A percentile compares a stretch with the other conserved stretches of the same genome.
These are phyloP conservation scores for Helogale parvula DNA, from an alignment of 2,113 vertebrate species.

Conservation along the genomic window DNA sequence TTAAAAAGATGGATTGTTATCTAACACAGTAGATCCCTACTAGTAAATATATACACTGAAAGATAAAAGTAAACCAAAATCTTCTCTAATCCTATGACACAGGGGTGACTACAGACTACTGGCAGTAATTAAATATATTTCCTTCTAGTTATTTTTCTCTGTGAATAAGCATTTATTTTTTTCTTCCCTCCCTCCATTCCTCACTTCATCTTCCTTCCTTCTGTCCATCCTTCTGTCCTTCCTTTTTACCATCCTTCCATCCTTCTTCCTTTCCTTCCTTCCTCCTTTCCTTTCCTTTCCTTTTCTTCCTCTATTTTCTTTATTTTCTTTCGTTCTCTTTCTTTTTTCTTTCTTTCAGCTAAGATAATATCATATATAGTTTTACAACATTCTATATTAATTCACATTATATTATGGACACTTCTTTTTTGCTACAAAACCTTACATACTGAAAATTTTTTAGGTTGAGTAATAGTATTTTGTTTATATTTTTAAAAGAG, in stretches of 20 bases:
- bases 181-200: not conserved
- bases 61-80: not conserved
- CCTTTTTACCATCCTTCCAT: not conserved
- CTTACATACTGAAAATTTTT: not conserved
- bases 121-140: not conserved
- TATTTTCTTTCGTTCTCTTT: not conserved
- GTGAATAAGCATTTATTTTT: not conserved
- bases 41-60: not conserved
- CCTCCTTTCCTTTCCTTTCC: not conserved
- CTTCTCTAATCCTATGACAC: not conserved
- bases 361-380: not conserved
- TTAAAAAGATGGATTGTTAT: not conserved
- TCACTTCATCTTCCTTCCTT: not conserved
- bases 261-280: not conserved
- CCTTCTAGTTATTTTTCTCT: not conserved
- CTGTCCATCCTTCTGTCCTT: not conserved
- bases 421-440: slow-evolving; percentile 13
- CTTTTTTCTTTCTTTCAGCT: not conserved
- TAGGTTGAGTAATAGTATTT: not conserved
- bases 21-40: not conserved
- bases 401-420: not conserved
- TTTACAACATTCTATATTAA: not conserved
- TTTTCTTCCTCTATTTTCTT: not conserved
- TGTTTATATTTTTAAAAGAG: not conserved
- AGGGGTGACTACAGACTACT: not conserved